phyloP scores from a whole-genome alignment of 2,113 vertebrate genomes.

The Dasyprocta punctata region DNA sequence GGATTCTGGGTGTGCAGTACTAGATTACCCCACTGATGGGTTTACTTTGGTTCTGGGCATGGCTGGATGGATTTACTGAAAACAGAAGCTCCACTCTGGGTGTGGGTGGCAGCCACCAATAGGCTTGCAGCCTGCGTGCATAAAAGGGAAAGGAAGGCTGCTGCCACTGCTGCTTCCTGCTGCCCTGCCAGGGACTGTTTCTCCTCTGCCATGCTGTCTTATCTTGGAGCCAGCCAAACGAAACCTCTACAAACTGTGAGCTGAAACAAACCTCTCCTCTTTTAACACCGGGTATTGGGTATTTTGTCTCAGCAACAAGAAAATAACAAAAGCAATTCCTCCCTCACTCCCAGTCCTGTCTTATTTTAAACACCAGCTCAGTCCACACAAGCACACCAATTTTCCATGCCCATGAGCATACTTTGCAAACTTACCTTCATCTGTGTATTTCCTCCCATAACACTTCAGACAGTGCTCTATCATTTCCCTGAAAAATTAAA shows the following conservation, averaged over 20 bases:
- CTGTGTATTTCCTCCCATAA: conserved; percentile 90
- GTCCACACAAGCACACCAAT: background rate
- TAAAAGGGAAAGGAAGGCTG: background rate
- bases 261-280: background rate
- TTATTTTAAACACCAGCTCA: background rate
- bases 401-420: background rate
- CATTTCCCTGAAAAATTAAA: conserved; percentile 90
- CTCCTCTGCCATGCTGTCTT: background rate
- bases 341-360: background rate
- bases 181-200: background rate
- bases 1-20: too few species aligned
- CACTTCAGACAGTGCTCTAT: conserved; percentile 95
- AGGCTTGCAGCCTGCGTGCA: background rate
- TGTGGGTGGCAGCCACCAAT: background rate
- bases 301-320: background rate
- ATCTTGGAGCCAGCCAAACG: background rate
- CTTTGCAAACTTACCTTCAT: conserved; percentile 88
- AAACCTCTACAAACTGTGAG: background rate
- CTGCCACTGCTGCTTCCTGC: background rate
- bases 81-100: background rate
- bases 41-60: background rate
- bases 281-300: background rate
- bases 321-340: background rate
- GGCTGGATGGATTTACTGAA: background rate
- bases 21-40: too few species aligned